These are phyloP conservation scores for Sphaeramia orbicularis DNA, from an alignment of 2,797 vertebrate genomes.

Conservation along the genomic window DNA sequence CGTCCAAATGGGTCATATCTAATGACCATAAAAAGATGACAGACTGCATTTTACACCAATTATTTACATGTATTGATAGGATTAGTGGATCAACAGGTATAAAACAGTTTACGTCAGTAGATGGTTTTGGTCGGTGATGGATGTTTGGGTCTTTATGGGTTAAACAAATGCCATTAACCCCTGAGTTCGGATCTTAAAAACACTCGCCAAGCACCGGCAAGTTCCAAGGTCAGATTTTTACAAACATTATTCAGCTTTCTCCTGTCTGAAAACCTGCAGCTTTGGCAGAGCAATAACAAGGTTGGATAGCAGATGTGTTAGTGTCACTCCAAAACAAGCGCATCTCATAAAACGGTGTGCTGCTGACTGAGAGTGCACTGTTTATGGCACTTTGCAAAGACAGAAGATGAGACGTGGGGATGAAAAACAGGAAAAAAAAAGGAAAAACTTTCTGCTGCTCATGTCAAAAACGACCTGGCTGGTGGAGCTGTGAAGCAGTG, in stretches of 20 bases:
- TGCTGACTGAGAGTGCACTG: slow-evolving; percentile 19
- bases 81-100: too few relatives aligned
- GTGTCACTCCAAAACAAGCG: slow-evolving; percentile 44
- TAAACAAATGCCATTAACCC: slow-evolving; percentile 55
- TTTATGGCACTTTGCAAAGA: slow-evolving; percentile 35
- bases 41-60: too few relatives aligned
- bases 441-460: slow-evolving; percentile 34
- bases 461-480: slow-evolving; percentile 18
- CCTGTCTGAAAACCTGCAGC: slow-evolving; percentile 17
- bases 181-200: slow-evolving; percentile 29
- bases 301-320: slow-evolving; percentile 32
- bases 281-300: slow-evolving; percentile 29
- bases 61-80: too few relatives aligned
- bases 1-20: too few relatives aligned
- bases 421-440: neutral
- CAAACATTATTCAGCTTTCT: slow-evolving; percentile 23
- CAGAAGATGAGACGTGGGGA: slow-evolving; percentile 9
- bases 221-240: slow-evolving; percentile 44
- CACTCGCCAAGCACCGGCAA: neutral
- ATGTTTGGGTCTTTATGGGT: too few relatives aligned
- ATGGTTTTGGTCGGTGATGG: too few relatives aligned
- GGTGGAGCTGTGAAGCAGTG: slow-evolving; percentile 1
- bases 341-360: slow-evolving; percentile 21
- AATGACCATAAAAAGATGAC: too few relatives aligned
- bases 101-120: too few relatives aligned